A percentile compares a stretch with the other conserved stretches of the same genome.
Evolutionary conservation across 2,888 invertebrate genomes (phyloP).

Genomic region (Cerastis leucographa): DNA sequence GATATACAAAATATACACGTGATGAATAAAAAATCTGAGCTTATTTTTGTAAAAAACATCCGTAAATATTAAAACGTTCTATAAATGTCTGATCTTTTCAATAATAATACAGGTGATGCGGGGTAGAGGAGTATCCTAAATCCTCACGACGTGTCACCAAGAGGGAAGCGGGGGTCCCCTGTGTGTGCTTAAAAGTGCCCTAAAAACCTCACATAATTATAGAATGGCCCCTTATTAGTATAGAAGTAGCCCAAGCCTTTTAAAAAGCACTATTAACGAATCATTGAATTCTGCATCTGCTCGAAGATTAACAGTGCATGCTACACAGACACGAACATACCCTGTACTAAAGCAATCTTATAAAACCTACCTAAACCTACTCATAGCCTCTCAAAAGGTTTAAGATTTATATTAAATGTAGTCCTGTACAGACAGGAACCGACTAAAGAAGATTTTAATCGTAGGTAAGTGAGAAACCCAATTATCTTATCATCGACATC

Average conservation of each 20-base stretch:
- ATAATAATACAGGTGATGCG: not conserved
- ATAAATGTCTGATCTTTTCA: not conserved
- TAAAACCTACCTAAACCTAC: conserved; percentile 21
- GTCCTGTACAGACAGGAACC: not conserved
- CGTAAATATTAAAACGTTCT: too few species aligned
- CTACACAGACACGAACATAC: conserved; percentile 4
- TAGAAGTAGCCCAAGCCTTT: conserved; percentile 16
- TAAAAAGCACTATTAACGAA: not conserved
- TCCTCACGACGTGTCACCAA: not conserved
- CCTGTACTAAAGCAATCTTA: conserved; percentile 25
- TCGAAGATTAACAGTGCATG: not conserved
- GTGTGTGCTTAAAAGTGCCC: not conserved
- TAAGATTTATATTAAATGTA: conserved; percentile 12
- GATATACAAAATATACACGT: too few species aligned
- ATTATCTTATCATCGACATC: not conserved
- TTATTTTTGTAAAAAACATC: too few species aligned
- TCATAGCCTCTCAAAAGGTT: conserved; percentile 9
- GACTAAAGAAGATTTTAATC: not conserved
- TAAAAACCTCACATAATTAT: not conserved
- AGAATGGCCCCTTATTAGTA: not conserved
- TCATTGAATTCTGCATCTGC: conserved; percentile 2
- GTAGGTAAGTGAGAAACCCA: conserved; percentile 1
- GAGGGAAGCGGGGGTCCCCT: too few species aligned
- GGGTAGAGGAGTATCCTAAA: not conserved
- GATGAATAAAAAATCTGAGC: too few species aligned